Evolutionary conservation across 2,113 vertebrate species (phyloP).

Genomic region (Notiomystis cincta): DNA sequence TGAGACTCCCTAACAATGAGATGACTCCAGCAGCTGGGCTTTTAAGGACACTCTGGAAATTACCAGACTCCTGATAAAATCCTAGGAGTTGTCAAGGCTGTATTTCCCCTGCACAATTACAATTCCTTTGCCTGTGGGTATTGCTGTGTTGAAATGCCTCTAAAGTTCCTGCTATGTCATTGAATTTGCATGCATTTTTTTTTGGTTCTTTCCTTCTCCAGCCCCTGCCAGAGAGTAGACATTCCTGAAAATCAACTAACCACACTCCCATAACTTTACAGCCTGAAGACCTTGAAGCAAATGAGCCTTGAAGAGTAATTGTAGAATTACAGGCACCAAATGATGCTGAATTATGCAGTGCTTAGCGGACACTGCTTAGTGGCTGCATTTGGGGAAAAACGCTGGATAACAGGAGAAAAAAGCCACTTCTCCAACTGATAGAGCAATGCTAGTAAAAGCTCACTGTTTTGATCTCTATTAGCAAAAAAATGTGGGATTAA

Average conservation of each 20-base stretch:
- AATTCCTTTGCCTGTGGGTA: conserved; percentile 23
- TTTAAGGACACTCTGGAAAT: conserved; percentile 49
- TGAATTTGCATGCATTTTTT: conserved; percentile 36
- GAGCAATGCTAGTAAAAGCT: not conserved
- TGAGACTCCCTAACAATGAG: not conserved
- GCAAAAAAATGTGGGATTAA: not conserved
- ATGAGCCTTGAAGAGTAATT: conserved; percentile 69
- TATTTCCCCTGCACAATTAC: not conserved
- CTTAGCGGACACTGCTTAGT: not conserved
- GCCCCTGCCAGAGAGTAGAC: conserved; percentile 8
- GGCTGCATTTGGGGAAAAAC: not conserved
- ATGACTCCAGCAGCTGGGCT: conserved; percentile 30
- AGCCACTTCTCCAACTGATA: not conserved
- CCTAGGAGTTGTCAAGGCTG: not conserved
- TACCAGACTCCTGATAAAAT: conserved; percentile 39
- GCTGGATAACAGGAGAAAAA: not conserved
- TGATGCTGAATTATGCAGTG: conserved; percentile 34
- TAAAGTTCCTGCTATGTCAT: conserved; percentile 7
- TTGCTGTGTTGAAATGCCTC: conserved; percentile 3
- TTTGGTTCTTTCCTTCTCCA: not conserved
- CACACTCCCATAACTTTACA: conserved; percentile 34
- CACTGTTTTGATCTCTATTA: not conserved
- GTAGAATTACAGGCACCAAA: conserved; percentile 54
- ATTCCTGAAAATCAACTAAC: conserved; percentile 64
- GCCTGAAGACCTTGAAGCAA: conserved; percentile 54